Conservation (phyloP, 2,797 vertebrate genomes). For the Brachyalestes nurse region DNA sequence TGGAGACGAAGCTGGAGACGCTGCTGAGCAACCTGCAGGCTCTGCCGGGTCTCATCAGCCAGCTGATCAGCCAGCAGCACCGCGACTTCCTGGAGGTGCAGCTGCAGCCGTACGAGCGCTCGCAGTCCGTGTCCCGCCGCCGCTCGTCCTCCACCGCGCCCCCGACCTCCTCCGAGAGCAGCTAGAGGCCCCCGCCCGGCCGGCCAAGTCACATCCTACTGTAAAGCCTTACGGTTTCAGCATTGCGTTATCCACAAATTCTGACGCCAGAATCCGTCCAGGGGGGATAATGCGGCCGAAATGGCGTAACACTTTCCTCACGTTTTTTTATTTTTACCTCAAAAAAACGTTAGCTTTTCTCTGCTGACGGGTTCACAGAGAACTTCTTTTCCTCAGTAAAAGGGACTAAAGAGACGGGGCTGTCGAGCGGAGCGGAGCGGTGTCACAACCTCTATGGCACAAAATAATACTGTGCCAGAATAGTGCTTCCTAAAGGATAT, state of each 20-base stretch:
- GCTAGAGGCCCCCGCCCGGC: slow-evolving; percentile 86
- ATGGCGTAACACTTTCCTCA: slow-evolving; percentile 55
- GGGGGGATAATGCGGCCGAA: slow-evolving; percentile 74
- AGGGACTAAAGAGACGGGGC: slow-evolving; percentile 44
- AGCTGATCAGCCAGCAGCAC: slow-evolving; percentile 96
- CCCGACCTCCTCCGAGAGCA: slow-evolving; percentile 99
- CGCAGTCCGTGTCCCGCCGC: slow-evolving; percentile 91
- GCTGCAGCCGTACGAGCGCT: slow-evolving; percentile 92
- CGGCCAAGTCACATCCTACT: slow-evolving; percentile 96
- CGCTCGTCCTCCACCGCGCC: slow-evolving; percentile 96
- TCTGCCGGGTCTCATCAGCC: slow-evolving; percentile 95
- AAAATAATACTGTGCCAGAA: slow-evolving; percentile 80
- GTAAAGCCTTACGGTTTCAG: slow-evolving; percentile 99
- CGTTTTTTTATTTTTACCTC: slow-evolving; percentile 80
- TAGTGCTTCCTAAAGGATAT: slow-evolving; percentile 79
- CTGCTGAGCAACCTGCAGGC: slow-evolving; percentile 95
- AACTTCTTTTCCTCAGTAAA: slow-evolving; percentile 74
- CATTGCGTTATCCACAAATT: slow-evolving; percentile 92
- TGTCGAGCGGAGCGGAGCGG: slow-evolving; percentile 65
- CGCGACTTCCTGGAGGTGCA: slow-evolving; percentile 94
- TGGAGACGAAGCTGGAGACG: slow-evolving; percentile 97
- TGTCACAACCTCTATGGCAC: slow-evolving; percentile 69
- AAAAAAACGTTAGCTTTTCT: slow-evolving; percentile 78
- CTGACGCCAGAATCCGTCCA: slow-evolving; percentile 91
- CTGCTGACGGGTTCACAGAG: slow-evolving; percentile 77